Evolutionary conservation across 2,888 invertebrate species (phyloP).

Genomic region (Choristoneura rosaceana): DNA sequence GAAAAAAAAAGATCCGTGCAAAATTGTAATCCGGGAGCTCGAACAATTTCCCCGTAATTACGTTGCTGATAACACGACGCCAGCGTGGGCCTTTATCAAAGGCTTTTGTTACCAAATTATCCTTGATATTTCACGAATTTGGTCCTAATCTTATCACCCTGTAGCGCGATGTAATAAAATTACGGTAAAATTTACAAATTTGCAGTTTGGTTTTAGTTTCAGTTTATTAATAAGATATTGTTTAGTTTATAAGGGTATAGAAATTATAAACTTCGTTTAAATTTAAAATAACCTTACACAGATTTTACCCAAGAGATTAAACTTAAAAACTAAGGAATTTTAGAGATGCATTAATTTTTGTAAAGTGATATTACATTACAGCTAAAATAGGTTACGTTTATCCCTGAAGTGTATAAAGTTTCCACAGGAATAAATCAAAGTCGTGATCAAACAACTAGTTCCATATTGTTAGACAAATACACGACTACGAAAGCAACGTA

Average conservation of each 20-base stretch:
- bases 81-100: slow-evolving; percentile 2
- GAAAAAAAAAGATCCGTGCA: neutral
- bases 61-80: slow-evolving; percentile 8
- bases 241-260: neutral
- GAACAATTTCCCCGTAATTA: slow-evolving; percentile 30
- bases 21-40: slow-evolving; percentile 23
- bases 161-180: slow-evolving; percentile 13
- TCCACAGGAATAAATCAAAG: no score
- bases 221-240: neutral
- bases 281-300: no score
- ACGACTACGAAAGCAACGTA: no score
- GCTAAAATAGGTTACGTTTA: no score
- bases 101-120: slow-evolving; percentile 38
- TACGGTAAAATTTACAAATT: neutral
- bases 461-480: no score
- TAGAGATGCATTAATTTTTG: no score
- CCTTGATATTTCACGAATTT: slow-evolving; percentile 25
- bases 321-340: no score
- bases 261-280: no score
- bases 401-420: no score
- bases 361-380: no score
- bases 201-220: neutral
- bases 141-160: slow-evolving; percentile 22
- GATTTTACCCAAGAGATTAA: no score
- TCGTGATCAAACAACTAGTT: no score